Evolutionary conservation across 2,113 vertebrate genomes (phyloP).

Genomic region (Pollachius pollachius): DNA sequence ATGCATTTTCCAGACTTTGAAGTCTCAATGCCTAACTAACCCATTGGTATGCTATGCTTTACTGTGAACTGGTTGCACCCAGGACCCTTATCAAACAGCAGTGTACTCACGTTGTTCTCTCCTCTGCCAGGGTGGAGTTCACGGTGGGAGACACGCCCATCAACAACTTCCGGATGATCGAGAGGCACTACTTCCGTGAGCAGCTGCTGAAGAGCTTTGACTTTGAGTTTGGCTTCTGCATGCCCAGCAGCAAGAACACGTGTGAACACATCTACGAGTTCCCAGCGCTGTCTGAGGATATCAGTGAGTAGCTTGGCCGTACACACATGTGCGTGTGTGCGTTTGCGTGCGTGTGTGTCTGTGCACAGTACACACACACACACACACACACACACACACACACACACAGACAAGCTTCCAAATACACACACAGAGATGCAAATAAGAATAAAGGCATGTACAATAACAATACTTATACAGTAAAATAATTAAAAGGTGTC

Average conservation of each 20-base stretch:
- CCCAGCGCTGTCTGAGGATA: slow-evolving; percentile 92
- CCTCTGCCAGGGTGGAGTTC: slow-evolving; percentile 88
- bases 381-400: not conserved
- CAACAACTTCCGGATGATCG: slow-evolving; percentile 98
- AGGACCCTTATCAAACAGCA: too few species aligned
- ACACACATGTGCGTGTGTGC: too few species aligned
- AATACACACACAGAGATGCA: not conserved
- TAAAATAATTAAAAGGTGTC: too few species aligned
- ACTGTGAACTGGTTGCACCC: too few species aligned
- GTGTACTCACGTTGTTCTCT: not conserved
- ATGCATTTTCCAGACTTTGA: too few species aligned
- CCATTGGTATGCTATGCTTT: too few species aligned
- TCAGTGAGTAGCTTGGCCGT: slow-evolving; percentile 78
- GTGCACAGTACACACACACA: not conserved
- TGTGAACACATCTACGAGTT: slow-evolving; percentile 99
- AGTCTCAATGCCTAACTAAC: too few species aligned
- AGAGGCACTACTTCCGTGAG: slow-evolving; percentile 96
- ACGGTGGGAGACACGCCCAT: slow-evolving; percentile 95
- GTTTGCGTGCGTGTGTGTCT: not conserved
- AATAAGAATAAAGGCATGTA: not conserved
- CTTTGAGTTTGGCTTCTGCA: slow-evolving; percentile 98
- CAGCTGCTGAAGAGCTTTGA: slow-evolving; percentile 96
- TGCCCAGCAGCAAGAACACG: slow-evolving; percentile 98
- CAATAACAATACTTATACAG: too few species aligned
- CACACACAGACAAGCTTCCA: not conserved